Evolutionary conservation across 2,113 vertebrate genomes (phyloP).

Genomic region (Corythornis cristatus): DNA sequence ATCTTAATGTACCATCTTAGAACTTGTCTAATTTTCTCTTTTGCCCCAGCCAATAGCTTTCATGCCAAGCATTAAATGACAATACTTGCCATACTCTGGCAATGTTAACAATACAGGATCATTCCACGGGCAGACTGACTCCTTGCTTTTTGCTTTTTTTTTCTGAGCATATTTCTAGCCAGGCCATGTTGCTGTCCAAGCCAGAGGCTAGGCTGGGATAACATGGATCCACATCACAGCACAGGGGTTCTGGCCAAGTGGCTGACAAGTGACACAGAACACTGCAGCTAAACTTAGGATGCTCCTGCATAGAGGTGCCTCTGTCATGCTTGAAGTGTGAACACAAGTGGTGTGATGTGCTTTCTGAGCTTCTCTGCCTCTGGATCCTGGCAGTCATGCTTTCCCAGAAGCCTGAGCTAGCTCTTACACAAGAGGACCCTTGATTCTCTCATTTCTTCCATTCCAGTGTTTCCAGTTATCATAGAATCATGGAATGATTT

Average conservation of each 20-base stretch:
- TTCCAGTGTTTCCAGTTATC: not conserved
- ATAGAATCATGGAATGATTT: no score
- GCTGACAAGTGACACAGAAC: not conserved
- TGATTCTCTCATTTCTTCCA: not conserved
- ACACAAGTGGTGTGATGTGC: accelerated
- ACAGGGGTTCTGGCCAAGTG: not conserved
- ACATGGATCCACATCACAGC: not conserved
- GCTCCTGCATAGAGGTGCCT: not conserved
- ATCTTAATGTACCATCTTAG: not conserved
- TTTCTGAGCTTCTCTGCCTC: not conserved
- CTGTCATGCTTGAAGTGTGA: not conserved
- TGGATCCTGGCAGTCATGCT: not conserved
- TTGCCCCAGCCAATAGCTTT: not conserved
- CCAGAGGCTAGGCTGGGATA: not conserved
- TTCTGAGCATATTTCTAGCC: not conserved
- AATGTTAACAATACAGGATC: not conserved
- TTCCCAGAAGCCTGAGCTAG: not conserved
- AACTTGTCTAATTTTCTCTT: not conserved
- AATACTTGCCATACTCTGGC: not conserved
- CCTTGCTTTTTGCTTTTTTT: not conserved
- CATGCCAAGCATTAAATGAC: not conserved
- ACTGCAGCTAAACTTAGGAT: not conserved
- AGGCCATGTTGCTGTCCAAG: not conserved
- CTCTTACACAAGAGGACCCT: accelerated
- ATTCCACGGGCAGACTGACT: not conserved